Evolutionary conservation across 2,113 vertebrate species (phyloP).

Genomic region (Halichoerus grypus): DNA sequence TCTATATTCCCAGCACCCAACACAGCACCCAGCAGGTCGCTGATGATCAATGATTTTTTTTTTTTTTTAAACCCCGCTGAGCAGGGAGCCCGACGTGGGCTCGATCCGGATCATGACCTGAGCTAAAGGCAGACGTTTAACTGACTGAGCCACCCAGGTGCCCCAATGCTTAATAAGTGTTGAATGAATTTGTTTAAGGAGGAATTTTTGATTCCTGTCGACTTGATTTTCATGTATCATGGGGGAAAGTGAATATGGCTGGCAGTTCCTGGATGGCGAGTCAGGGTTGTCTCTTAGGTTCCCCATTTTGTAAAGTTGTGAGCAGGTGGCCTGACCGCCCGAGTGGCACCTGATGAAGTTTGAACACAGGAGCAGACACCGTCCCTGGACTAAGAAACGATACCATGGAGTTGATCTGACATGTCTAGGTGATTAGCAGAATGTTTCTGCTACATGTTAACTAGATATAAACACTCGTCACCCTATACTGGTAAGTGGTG

Average conservation of each 20-base stretch:
- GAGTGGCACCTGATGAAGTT: not conserved
- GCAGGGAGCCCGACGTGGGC: not conserved
- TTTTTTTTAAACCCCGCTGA: not conserved
- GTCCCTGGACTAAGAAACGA: not conserved
- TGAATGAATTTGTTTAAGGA: not conserved
- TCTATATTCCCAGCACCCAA: not conserved
- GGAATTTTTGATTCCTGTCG: not conserved
- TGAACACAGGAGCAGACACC: not conserved
- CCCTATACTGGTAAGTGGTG: not conserved
- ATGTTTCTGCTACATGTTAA: not conserved
- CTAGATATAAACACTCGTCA: not conserved
- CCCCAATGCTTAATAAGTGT: not conserved
- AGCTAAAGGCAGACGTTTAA: not conserved
- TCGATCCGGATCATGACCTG: not conserved
- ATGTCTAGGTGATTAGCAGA: not conserved
- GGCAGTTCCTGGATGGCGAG: not conserved
- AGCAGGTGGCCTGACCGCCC: not conserved
- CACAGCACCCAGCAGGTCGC: fast-evolving
- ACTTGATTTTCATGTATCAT: not conserved
- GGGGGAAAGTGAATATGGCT: not conserved
- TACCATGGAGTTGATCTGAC: not conserved
- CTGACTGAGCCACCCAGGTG: not conserved
- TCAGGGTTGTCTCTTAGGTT: not conserved
- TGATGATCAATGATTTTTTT: not conserved
- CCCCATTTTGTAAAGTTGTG: not conserved